Conservation (phyloP, 2,113 vertebrate genomes). For the Anolis carolinensis region DNA sequence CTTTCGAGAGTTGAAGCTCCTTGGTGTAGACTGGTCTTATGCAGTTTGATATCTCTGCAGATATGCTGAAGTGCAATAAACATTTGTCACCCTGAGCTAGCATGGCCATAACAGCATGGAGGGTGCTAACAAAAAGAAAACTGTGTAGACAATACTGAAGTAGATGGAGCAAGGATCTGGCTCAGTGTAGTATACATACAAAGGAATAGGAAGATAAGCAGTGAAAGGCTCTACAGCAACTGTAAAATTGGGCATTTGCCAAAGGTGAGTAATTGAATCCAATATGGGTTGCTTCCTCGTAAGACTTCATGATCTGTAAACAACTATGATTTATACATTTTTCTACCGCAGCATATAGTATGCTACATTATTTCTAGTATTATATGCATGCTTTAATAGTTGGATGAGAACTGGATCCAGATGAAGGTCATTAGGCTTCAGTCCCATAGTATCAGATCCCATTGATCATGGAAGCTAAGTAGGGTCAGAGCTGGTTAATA, state of each 20-base stretch:
- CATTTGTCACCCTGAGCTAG: too few species aligned
- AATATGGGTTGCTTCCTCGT: background rate
- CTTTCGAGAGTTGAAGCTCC: background rate
- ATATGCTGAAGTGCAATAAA: background rate
- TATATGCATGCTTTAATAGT: background rate
- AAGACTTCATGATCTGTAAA: background rate
- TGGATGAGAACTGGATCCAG: background rate
- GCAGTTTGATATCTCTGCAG: background rate
- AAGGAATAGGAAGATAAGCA: background rate
- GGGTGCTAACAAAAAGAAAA: background rate
- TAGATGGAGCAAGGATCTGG: background rate
- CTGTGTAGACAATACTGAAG: background rate
- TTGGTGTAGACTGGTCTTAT: background rate
- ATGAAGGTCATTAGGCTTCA: background rate
- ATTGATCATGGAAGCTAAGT: background rate
- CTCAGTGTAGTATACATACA: background rate
- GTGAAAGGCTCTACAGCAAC: background rate
- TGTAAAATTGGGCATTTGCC: background rate
- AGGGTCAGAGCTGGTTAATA: too few species aligned
- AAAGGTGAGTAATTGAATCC: background rate
- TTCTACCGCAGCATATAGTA: background rate
- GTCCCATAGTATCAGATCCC: background rate
- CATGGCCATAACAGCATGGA: background rate
- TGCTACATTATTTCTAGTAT: background rate
- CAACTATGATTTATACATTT: background rate